Evolutionary conservation across 2,888 invertebrate species (phyloP).

Genomic region (Enchytraeus crypticus): DNA sequence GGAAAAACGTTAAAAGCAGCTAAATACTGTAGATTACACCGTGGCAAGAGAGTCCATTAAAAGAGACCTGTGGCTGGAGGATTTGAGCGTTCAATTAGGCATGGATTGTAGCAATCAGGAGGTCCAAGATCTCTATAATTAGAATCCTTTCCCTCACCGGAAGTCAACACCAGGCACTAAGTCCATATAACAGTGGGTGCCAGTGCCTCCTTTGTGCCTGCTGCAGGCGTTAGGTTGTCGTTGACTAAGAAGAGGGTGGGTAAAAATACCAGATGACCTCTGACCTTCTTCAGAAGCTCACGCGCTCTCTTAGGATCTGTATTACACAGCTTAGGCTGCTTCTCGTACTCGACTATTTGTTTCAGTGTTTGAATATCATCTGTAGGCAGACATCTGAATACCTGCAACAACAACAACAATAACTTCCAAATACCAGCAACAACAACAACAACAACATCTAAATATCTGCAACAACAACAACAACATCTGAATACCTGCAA

Average conservation of each 20-base stretch:
- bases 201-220: conserved; percentile 77
- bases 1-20: no score
- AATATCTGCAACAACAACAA: neutral
- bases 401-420: no score
- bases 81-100: no score
- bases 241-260: conserved; percentile 80
- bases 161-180: no score
- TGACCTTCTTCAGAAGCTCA: conserved; percentile 59
- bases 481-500: neutral
- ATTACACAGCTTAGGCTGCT: conserved; percentile 63
- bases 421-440: neutral
- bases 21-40: no score
- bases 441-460: neutral
- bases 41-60: no score
- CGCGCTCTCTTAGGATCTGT: conserved; percentile 63
- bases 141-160: no score
- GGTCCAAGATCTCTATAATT: no score
- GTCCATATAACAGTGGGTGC: conserved; percentile 90
- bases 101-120: no score
- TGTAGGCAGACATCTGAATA: conserved; percentile 83
- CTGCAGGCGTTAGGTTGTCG: conserved; percentile 69
- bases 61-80: no score
- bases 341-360: conserved; percentile 63
- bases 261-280: conserved; percentile 78
- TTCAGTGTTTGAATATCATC: conserved; percentile 68